Percentiles rank a stretch among this genome's conserved stretches.
Conservation (phyloP, 1,140 invertebrate species). For the Zaprionus camerounensis region DNA sequence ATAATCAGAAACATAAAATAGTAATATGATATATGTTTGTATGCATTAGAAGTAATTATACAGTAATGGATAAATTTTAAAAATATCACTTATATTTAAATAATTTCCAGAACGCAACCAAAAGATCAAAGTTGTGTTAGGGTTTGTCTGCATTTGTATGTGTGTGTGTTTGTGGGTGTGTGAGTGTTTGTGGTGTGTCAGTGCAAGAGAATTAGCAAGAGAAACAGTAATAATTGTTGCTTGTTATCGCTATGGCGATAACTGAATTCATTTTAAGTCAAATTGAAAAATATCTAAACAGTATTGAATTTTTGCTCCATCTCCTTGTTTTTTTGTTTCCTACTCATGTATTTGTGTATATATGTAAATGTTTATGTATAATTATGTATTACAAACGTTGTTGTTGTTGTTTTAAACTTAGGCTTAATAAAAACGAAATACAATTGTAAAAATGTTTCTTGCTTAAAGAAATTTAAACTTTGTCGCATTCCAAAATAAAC, state of each 20-base stretch:
- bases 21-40: conserved; percentile 35
- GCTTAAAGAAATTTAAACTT: conserved; percentile 61
- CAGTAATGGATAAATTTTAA: conserved; percentile 79
- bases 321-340: conserved; percentile 37
- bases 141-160: conserved; percentile 26
- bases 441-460: conserved; percentile 74
- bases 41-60: conserved; percentile 76
- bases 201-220: conserved; percentile 64
- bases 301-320: conserved; percentile 45
- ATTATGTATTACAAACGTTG: conserved; percentile 37
- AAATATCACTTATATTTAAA: conserved; percentile 82
- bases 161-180: conserved; percentile 36
- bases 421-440: conserved; percentile 79
- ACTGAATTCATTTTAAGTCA: conserved; percentile 20
- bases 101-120: conserved; percentile 83
- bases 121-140: conserved; percentile 60
- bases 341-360: conserved; percentile 25
- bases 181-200: conserved; percentile 36
- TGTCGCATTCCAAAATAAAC: conserved; percentile 72
- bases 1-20: conserved; percentile 56
- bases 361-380: conserved; percentile 27
- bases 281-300: conserved; percentile 49
- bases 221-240: conserved; percentile 58
- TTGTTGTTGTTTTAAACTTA: conserved; percentile 63
- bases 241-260: background rate